Conservation (phyloP, 2,888 invertebrate species). For the Furcula furcula region DNA sequence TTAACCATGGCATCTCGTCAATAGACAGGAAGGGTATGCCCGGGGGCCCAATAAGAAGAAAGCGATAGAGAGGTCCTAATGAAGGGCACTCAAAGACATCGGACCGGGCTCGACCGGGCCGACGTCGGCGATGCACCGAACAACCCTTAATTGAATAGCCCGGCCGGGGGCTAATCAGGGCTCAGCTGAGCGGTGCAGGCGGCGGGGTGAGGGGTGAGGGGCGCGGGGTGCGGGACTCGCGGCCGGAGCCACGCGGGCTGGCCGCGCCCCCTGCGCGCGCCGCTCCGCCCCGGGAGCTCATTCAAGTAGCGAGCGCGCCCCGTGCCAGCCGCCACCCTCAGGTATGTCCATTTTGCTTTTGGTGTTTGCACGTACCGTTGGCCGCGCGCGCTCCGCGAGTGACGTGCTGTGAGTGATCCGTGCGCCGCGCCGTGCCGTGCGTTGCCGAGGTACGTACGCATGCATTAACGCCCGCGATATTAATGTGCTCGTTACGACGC, state of each 20-base stretch:
- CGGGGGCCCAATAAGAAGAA: slow-evolving; percentile 55
- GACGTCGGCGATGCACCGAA: slow-evolving; percentile 66
- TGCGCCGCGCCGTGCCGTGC: slow-evolving; percentile 32
- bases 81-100: slow-evolving; percentile 64
- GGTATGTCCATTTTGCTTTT: slow-evolving; percentile 80
- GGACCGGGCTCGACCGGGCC: slow-evolving; percentile 41
- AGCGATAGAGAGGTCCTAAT: slow-evolving; percentile 61
- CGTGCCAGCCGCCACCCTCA: slow-evolving; percentile 78
- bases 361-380: slow-evolving; percentile 71
- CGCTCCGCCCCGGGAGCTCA: slow-evolving; percentile 76
- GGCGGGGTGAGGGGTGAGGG: slow-evolving; percentile 39
- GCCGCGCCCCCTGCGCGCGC: slow-evolving; percentile 85
- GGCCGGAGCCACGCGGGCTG: slow-evolving; percentile 80
- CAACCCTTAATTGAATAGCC: slow-evolving; percentile 79
- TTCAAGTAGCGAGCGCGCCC: slow-evolving; percentile 79
- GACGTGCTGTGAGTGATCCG: slow-evolving; percentile 68
- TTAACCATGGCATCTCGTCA: slow-evolving; percentile 15
- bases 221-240: slow-evolving; percentile 35
- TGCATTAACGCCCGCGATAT: slow-evolving; percentile 41
- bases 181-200: slow-evolving; percentile 75
- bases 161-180: slow-evolving; percentile 78
- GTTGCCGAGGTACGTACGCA: slow-evolving; percentile 62
- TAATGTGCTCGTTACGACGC: slow-evolving; percentile 37
- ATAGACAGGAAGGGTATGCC: slow-evolving; percentile 23
- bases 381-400: slow-evolving; percentile 71